Base-by-base conservation (phyloP, 2,797 vertebrate species). In the Siniperca scherzeri region DNA sequence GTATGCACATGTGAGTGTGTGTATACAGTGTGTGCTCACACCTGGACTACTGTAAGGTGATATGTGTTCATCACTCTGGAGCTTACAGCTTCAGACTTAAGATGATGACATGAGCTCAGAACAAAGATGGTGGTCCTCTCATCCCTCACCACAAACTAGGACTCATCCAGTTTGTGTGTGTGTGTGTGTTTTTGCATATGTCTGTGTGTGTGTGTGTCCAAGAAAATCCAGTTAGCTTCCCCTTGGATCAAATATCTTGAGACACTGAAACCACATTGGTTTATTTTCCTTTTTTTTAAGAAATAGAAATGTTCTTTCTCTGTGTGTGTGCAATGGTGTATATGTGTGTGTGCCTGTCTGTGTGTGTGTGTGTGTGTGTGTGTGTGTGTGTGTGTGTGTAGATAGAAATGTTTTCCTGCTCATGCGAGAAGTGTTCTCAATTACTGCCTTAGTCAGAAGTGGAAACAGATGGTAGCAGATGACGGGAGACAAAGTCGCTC, bases 391-490 rank as follows among this genome's bases (percentile, higher is more conserved):
- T 70, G 80, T 84, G 78, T 75, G 82, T 74, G 85, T 30, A 74
- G 84, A 94, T 88, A 93, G 90, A 94, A 94, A 94, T 93, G 94
- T 95, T 95, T 95, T 95, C 88, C 94, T 94, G 92, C 94, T 94
- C 94, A 94, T 95, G 94, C 91, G 80, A 95, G 92, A 95, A 95
- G 94, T 95, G 94, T 95, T 95, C 93, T 95, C 94, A 94, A 95
- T 96, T 96, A 96, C 93, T 89, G 93, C 92, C 92, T 90, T 82
- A 88, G 89, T 93, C 92, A 90, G 91, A 95, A 96, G 95, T 96
- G 94, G 94, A 96, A 96, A 95, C 95, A 96, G 94, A 95, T 95
- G 94, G 93, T 75, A 85, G 91, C 93, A 95, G 94, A 95, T 94
- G 93, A 94, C 87, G 88, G 94, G 88, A 94, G 93, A 95, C 93